Evolutionary conservation across 2,888 invertebrate genomes (phyloP), one percentile per base, ranked within the genome.

Genomic region (Eupithecia subfuscata): DNA sequence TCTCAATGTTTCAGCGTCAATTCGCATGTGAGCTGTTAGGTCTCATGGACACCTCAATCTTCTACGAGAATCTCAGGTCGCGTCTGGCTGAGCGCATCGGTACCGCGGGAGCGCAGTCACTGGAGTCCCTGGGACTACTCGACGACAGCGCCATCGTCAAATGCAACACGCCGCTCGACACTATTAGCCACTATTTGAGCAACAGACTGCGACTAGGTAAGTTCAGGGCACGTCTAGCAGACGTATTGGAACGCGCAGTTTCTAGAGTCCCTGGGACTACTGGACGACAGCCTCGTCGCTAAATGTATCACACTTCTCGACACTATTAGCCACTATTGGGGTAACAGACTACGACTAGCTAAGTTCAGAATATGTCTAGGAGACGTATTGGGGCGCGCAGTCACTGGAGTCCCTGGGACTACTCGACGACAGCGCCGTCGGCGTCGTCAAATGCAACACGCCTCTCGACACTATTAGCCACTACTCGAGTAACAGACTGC

Each of bases 381-480:
- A 52, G n/a, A 52, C n/a, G 52, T n/a, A n/a, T 52, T 52, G 9
- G n/a, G 52, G n/a, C 9, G n/a, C 97, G 37, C 96, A 97, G 12
- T 96, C 97, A n/a, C 93, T 99, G 56, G 98, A 98, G 89, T 97
- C 97, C 80, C 95, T 99, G 43, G 99, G 99, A 0, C 93, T 99
- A 0, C 94, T 99, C 70, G 96, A 97, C 22, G 98, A 99, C 68
- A 96, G 96, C 68, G 95, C 96, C 0, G 96, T 99, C 68, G 95
- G 96, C 0, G 96, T 99, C 6, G 96, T 97, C 43, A 99, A 99
- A 91, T 92, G 96, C 52, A 96, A 96, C 79, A 97, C 98, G 0
- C 99, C 99, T 0, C 93, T 99, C 56, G 99, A 99, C 88, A 99
- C 99, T 0, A 95, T 99, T 69, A 98, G 98, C 64, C 96, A 98